Evolutionary conservation across 2,113 vertebrate species (phyloP).

Genomic region (Ceuthmochares aereus): DNA sequence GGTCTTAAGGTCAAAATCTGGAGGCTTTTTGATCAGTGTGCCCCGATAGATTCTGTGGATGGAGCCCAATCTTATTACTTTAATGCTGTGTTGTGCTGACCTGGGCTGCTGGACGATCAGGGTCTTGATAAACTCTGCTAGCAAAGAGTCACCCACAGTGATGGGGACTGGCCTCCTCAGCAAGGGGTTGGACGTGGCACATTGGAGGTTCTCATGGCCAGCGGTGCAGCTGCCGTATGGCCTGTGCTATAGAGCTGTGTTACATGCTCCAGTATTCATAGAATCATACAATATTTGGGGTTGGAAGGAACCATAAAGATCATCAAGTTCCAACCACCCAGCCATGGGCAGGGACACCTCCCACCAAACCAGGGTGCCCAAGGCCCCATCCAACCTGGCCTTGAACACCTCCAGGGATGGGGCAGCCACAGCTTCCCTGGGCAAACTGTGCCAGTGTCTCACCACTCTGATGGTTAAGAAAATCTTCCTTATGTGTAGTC

Average conservation of each 20-base stretch:
- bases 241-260: neutral
- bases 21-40: accelerated
- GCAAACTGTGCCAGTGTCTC: no score
- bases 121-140: neutral
- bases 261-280: accelerated
- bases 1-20: neutral
- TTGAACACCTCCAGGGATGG: no score
- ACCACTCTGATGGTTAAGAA: no score
- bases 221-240: neutral
- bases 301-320: no score
- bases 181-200: accelerated
- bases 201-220: accelerated
- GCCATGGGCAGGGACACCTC: no score
- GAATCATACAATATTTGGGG: no score
- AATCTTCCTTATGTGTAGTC: no score
- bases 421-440: no score
- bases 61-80: neutral
- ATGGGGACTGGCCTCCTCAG: accelerated
- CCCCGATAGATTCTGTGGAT: neutral
- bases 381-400: no score
- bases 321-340: no score
- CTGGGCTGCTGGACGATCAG: no score
- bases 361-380: no score
- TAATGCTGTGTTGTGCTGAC: neutral
- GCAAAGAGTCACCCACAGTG: neutral